Percentiles rank a stretch among this genome's conserved stretches.
phyloP scores from a whole-genome alignment of 2,888 invertebrate genomes.

The Hirudinaria manillensis region DNA sequence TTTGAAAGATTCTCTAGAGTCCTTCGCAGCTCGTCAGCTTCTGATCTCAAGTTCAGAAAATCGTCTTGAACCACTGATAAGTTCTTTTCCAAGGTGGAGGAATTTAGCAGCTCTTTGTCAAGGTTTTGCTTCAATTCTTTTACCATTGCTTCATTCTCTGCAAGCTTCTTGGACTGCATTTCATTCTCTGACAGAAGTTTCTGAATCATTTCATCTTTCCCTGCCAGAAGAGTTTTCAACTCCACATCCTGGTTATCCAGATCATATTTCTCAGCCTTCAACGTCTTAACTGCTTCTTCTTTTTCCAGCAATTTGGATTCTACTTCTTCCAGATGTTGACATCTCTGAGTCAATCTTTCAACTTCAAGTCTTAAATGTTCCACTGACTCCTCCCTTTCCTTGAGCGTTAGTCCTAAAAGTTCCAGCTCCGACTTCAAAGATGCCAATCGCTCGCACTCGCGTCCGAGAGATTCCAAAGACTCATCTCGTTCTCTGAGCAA shows the following conservation, averaged over 20 bases:
- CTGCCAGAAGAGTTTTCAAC: neutral
- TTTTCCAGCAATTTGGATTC: constrained; percentile 24
- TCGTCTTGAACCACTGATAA: neutral
- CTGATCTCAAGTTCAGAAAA: neutral
- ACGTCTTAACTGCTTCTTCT: constrained; percentile 18
- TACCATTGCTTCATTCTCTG: neutral
- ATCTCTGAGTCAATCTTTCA: neutral
- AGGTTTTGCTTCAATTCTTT: neutral
- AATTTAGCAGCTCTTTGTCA: neutral
- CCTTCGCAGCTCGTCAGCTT: neutral
- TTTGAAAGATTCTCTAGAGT: constrained; percentile 10
- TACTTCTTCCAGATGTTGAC: neutral
- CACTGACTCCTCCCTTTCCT: neutral
- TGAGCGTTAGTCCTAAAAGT: neutral
- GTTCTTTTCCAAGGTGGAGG: neutral
- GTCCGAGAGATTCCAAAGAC: neutral
- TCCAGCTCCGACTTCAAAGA: neutral
- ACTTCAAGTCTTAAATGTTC: neutral
- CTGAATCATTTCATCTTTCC: neutral
- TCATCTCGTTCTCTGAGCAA: neutral
- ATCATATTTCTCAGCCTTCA: neutral
- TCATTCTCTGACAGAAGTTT: constrained; percentile 20
- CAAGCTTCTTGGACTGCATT: neutral
- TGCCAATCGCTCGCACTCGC: neutral
- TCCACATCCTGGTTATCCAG: neutral